Conservation (phyloP, 2,888 invertebrate species). For the Aphelenchoides bicaudatus region DNA sequence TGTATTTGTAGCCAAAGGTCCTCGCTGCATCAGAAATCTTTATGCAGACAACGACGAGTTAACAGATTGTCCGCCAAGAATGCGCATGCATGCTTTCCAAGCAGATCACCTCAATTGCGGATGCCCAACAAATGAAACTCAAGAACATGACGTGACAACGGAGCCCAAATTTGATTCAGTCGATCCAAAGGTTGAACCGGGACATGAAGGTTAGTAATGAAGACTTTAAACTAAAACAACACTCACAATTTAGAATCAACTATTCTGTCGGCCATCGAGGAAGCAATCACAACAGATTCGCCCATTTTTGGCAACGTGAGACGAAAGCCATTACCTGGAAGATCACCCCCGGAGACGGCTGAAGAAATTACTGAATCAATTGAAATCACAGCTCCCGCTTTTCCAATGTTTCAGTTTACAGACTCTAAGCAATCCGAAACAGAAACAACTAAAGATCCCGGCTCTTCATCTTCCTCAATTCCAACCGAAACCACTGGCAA, state of each 20-base stretch:
- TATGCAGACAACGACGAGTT: conserved; percentile 42
- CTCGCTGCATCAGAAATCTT: conserved; percentile 42
- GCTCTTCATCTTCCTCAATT: background rate
- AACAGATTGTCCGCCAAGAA: conserved; percentile 45
- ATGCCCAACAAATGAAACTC: conserved; percentile 35
- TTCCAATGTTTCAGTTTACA: conserved; percentile 20
- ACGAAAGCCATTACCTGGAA: background rate
- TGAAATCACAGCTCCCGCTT: conserved; percentile 12
- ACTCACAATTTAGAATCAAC: too few relatives aligned
- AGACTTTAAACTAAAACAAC: too few relatives aligned
- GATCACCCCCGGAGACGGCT: background rate
- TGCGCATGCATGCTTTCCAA: conserved; percentile 42
- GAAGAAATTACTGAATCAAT: background rate
- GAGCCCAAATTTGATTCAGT: background rate
- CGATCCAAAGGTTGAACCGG: too few relatives aligned
- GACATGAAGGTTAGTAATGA: too few relatives aligned
- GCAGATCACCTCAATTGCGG: conserved; percentile 43
- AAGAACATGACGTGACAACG: background rate
- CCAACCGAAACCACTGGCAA: conserved; percentile 4
- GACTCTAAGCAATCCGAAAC: conserved; percentile 12
- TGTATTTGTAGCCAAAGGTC: conserved; percentile 17
- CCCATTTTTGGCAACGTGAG: background rate
- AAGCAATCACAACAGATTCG: conserved; percentile 1
- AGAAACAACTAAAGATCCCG: conserved; percentile 5
- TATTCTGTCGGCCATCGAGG: too few relatives aligned